phyloP scores from a whole-genome alignment of 2,797 vertebrate species.

The Austrolebias charrua region DNA sequence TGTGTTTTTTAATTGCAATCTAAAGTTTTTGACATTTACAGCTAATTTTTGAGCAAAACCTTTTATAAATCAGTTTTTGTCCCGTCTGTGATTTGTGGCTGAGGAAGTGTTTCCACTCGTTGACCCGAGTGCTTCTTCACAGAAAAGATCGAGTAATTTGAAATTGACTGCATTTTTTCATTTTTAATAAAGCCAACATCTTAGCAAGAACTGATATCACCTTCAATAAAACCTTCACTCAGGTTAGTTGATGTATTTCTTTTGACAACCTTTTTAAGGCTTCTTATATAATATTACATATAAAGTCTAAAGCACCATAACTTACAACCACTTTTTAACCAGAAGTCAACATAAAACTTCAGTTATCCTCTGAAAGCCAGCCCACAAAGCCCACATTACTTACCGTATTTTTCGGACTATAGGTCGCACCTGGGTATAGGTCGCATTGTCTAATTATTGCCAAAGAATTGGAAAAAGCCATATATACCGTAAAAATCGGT shows the following conservation, averaged over 20 bases:
- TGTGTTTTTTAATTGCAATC: not conserved
- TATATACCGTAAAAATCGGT: no score
- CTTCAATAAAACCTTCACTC: not conserved
- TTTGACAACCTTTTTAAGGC: not conserved
- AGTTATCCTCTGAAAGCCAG: constrained; percentile 8
- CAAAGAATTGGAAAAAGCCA: no score
- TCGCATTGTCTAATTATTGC: no score
- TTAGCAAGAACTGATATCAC: constrained; percentile 5
- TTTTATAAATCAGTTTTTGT: not conserved
- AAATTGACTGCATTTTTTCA: constrained; percentile 1
- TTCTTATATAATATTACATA: not conserved
- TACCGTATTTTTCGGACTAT: no score
- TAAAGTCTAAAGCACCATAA: not conserved
- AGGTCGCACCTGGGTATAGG: no score
- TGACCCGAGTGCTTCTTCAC: constrained; percentile 7
- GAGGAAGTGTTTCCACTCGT: constrained; percentile 3
- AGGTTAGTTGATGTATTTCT: not conserved
- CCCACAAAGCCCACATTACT: constrained; percentile 23
- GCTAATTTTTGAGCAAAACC: not conserved
- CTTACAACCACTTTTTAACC: constrained; percentile 9
- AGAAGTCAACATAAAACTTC: constrained; percentile 27
- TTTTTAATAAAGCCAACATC: not conserved
- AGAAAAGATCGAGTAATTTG: not conserved
- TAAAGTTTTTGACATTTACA: not conserved
- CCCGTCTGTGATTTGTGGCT: not conserved